Conservation (phyloP, 2,888 invertebrate species). For the Xestia ashworthii region DNA sequence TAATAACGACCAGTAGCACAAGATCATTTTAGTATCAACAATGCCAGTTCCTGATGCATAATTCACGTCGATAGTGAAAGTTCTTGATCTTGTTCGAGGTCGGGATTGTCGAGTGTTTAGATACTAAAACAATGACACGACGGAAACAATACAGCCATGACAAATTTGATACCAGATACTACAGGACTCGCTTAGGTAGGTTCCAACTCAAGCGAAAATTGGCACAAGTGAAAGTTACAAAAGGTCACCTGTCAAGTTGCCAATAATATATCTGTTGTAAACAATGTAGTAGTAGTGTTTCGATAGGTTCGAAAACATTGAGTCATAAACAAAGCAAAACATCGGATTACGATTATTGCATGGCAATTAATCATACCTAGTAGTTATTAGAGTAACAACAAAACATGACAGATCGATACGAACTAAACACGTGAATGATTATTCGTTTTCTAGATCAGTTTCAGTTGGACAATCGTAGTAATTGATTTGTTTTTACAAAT, state of each 20-base stretch:
- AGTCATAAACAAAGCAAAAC: constrained; percentile 60
- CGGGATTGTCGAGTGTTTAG: constrained; percentile 55
- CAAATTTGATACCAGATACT: constrained; percentile 41
- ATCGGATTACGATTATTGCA: constrained; percentile 65
- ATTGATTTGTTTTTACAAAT: constrained; percentile 48
- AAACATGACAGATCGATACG: constrained; percentile 60
- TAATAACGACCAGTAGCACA: constrained; percentile 45
- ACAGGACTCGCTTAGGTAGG: constrained; percentile 28
- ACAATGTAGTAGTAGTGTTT: constrained; percentile 43
- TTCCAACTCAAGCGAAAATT: constrained; percentile 42
- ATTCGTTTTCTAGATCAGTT: constrained; percentile 52
- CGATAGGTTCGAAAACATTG: constrained; percentile 35
- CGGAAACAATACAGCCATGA: constrained; percentile 50
- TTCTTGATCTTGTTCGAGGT: constrained; percentile 70
- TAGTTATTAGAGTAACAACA: constrained; percentile 48
- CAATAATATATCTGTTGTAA: constrained; percentile 55
- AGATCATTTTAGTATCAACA: constrained; percentile 56
- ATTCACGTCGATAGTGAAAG: constrained; percentile 80
- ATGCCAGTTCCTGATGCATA: constrained; percentile 69
- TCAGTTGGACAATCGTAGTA: constrained; percentile 27
- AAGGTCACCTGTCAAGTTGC: constrained; percentile 55
- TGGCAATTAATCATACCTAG: constrained; percentile 58
- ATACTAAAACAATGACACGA: constrained; percentile 61
- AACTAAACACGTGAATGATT: constrained; percentile 64
- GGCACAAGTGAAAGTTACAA: constrained; percentile 60